Evolutionary conservation across 2,888 invertebrate genomes (phyloP), one percentile per base, ranked within the genome.

Genomic region (Acanthacorydalis orientalis): DNA sequence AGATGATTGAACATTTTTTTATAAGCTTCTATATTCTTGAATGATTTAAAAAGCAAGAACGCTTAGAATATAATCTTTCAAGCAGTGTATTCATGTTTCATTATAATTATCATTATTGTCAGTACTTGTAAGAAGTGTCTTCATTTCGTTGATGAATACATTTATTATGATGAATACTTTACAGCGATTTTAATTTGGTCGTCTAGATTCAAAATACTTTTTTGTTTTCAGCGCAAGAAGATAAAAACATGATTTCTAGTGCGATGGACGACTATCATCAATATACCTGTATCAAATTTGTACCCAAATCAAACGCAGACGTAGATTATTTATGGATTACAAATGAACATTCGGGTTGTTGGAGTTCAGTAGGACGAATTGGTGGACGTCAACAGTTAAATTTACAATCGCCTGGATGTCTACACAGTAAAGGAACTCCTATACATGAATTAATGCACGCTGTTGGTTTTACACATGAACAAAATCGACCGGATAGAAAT

Each of bases 391-490:
- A 81, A 59, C 77, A 79, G 53, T 72, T 85, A 7, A 85, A 85
- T 64, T 69, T 87, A 6, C 85, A 87, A 61, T 67, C 72, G 0
- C 84, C 85, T 0, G 82, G 80, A 8, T 86, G 86, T 59, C 68
- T 83, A 0, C 66, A 74, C 1, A 78, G 78, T 59, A 75, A 77
- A 51, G 87, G 87, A 9, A 87, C 86, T 0, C 72, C 82, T 0
- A 67, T 85, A 14, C 88, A 88, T 57, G 88, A 88, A 61, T 64
- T 87, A 51, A 78, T 87, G 69, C 88, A 88, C 57, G 83, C 80
- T 0, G 58, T 80, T 10, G 87, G 87, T 1, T 88, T 88, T 61
- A 68, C 83, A 59, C 88, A 88, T 58, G 87, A 88, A 56, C 88
- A 88, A 63, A 86, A 83, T 57, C 74, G 87, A 9, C 74, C 73